Percentiles rank a stretch among this genome's conserved stretches.
Evolutionary conservation across 2,888 invertebrate genomes (phyloP).

Genomic region (Capitulum mitella): DNA sequence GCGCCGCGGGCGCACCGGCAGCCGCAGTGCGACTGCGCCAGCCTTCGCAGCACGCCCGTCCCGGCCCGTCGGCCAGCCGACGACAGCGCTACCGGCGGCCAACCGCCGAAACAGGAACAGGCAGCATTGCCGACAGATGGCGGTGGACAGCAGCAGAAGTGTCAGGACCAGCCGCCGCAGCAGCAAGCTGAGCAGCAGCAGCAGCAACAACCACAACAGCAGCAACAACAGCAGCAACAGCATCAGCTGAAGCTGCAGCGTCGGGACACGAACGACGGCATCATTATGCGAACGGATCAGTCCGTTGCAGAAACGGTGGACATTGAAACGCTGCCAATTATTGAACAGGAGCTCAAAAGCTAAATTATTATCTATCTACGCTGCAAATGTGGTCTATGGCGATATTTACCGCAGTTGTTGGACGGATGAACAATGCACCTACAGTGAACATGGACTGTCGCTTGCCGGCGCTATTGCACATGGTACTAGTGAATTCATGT

Average conservation of each 20-base stretch:
- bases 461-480: not conserved
- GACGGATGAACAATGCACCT: no score
- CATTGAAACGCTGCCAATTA: not conserved
- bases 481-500: slow-evolving; percentile 1
- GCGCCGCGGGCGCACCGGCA: not conserved
- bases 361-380: no score
- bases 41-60: not conserved
- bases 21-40: slow-evolving; percentile 22
- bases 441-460: not conserved
- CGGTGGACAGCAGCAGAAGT: no score
- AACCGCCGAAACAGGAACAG: no score
- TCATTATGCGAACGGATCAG: not conserved
- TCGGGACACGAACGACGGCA: not conserved
- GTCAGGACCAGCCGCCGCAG: no score
- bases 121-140: not conserved
- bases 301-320: not conserved
- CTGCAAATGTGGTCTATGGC: no score
- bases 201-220: no score
- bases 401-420: no score
- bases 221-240: no score
- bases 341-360: slow-evolving; percentile 6
- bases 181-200: no score
- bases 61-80: not conserved
- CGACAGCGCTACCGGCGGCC: not conserved
- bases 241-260: no score